Conservation (phyloP, 1,140 invertebrate species). For the Drosophila prosaltans region DNA sequence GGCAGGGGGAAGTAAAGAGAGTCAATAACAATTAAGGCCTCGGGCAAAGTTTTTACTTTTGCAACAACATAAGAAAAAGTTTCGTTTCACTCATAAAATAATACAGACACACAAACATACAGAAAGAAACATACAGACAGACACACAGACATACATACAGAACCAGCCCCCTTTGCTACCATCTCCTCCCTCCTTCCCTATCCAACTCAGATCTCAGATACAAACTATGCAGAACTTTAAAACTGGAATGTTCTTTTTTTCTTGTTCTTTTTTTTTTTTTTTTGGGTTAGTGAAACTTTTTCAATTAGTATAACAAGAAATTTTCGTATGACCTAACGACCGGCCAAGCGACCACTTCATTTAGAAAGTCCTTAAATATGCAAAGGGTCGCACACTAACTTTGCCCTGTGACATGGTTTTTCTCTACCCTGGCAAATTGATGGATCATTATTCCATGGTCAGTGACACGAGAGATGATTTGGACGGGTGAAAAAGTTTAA, state of each 20-base stretch:
- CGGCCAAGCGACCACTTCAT: conserved; percentile 39
- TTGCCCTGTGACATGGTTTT: neutral
- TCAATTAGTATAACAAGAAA: conserved; percentile 79
- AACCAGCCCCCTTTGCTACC: neutral
- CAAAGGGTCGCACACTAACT: neutral
- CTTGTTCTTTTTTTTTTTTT: neutral
- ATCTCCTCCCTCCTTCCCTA: neutral
- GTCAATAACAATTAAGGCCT: conserved; percentile 76
- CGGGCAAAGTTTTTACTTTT: conserved; percentile 58
- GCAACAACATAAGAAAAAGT: conserved; percentile 27
- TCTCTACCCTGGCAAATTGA: neutral
- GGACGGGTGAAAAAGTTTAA: too few relatives aligned
- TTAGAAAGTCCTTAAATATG: conserved; percentile 9
- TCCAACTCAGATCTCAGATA: conserved; percentile 12
- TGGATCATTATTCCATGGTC: neutral
- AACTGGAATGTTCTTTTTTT: conserved; percentile 19
- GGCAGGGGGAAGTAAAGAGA: conserved; percentile 38
- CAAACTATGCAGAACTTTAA: conserved; percentile 69
- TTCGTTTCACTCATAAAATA: conserved; percentile 15
- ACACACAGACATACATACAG: neutral
- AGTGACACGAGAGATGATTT: too few relatives aligned
- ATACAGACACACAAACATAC: neutral
- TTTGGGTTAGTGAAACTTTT: conserved; percentile 58
- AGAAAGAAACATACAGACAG: neutral
- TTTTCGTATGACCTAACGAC: conserved; percentile 32